A percentile compares a stretch with the other conserved stretches of the same genome.
phyloP scores from a whole-genome alignment of 2,113 vertebrate genomes.

The Euleptes europaea region DNA sequence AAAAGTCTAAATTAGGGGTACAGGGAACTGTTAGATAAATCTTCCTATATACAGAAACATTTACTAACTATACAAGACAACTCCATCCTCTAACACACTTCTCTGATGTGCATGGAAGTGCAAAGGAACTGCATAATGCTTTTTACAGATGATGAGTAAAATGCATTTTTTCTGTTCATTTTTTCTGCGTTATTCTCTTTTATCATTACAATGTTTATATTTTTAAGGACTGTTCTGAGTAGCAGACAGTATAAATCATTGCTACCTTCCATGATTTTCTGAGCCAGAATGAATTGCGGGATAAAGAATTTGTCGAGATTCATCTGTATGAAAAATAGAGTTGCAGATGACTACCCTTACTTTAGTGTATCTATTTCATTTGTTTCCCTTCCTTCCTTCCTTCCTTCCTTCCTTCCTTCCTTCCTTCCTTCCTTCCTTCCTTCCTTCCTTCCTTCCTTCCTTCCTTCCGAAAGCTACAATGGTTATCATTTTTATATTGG shows the following conservation, averaged over 20 bases:
- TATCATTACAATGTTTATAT: too few relatives aligned
- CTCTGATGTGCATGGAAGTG: not conserved
- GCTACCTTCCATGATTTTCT: not conserved
- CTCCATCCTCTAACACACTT: not conserved
- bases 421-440: not conserved
- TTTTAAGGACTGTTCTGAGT: not conserved
- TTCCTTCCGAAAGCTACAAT: not conserved
- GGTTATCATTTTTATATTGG: not conserved
- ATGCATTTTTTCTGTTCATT: not conserved
- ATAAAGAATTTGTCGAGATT: not conserved
- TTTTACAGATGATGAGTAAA: not conserved
- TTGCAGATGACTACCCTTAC: not conserved
- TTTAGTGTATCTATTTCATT: not conserved
- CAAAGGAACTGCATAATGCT: not conserved
- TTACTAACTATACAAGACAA: not conserved
- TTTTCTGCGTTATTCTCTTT: too few relatives aligned
- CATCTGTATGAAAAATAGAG: not conserved
- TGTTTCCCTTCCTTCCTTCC: not conserved
- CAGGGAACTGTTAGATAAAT: not conserved
- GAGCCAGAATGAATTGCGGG: not conserved
- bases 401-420: not conserved
- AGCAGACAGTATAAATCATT: not conserved
- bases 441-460: not conserved
- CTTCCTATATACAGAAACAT: not conserved
- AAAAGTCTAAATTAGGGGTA: constrained; percentile 1